Percentiles rank a stretch among this genome's conserved stretches.
These are phyloP conservation scores for Leucopsar rothschildi DNA, from an alignment of 2,113 vertebrate genomes.

Conservation along the genomic window DNA sequence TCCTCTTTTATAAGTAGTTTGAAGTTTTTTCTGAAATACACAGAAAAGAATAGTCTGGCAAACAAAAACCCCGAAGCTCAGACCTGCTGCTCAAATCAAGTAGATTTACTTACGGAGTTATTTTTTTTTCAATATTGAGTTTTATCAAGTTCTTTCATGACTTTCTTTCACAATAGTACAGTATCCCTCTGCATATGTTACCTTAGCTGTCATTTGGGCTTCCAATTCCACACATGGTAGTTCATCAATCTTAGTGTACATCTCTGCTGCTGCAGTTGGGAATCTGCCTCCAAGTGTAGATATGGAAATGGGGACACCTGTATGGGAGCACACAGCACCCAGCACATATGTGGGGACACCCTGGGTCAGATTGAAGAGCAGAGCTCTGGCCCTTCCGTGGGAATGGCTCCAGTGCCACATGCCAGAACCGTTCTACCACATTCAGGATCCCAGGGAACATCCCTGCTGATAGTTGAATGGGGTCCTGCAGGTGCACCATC, in stretches of 20 bases:
- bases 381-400: background rate
- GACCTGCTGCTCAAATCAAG: background rate
- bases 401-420: fast-evolving
- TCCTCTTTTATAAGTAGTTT: background rate
- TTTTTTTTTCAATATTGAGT: background rate
- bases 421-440: fast-evolving
- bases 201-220: background rate
- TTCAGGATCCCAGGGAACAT: background rate
- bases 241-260: background rate
- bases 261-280: background rate
- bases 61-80: background rate
- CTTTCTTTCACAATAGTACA: background rate
- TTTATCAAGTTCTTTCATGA: background rate
- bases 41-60: background rate
- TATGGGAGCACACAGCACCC: fast-evolving
- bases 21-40: background rate
- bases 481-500: background rate
- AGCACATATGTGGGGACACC: fast-evolving
- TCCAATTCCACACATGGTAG: background rate
- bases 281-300: background rate
- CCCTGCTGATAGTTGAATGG: background rate
- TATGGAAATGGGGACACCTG: background rate
- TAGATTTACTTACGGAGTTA: background rate
- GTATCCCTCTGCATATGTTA: background rate
- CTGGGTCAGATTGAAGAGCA: fast-evolving